These are phyloP conservation scores for Dipodomys ordii DNA, from an alignment of 2,113 vertebrate genomes.

Conservation along the genomic window DNA sequence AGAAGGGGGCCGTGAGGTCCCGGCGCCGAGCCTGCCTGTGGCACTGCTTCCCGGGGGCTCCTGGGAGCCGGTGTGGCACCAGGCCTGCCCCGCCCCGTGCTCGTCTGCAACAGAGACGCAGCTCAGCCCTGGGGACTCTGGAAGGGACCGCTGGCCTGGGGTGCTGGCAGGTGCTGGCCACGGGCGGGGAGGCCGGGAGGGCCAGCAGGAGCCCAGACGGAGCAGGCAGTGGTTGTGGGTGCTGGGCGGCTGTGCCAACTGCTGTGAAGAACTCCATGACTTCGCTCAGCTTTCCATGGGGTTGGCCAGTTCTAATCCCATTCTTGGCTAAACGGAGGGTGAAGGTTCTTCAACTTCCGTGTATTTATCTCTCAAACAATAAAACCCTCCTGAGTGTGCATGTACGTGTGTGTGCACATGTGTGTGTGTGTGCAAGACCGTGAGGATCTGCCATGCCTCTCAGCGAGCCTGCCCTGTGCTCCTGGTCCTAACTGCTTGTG, in stretches of 20 bases:
- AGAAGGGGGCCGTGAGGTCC: rapidly evolving
- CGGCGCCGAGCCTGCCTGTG: background rate
- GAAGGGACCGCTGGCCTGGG: background rate
- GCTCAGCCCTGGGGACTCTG: background rate
- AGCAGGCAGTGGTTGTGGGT: background rate
- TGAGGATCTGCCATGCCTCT: too few relatives aligned
- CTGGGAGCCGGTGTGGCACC: background rate
- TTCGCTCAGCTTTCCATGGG: rapidly evolving
- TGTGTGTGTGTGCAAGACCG: too few relatives aligned
- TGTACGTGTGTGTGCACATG: too few relatives aligned
- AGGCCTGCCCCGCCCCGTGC: rapidly evolving
- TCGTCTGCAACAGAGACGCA: background rate
- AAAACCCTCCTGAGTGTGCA: background rate
- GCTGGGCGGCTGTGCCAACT: background rate
- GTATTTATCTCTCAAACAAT: conserved; percentile 42
- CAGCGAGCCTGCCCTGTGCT: too few relatives aligned
- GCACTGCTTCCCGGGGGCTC: background rate
- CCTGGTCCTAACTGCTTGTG: too few relatives aligned
- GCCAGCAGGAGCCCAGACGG: background rate
- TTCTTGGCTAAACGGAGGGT: background rate
- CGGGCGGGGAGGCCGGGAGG: background rate
- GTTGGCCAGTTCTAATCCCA: background rate
- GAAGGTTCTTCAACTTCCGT: background rate
- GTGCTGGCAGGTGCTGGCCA: background rate
- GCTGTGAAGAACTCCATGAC: rapidly evolving